Base-by-base conservation (phyloP, 2,888 invertebrate species). In the Phalangium opilio region DNA sequence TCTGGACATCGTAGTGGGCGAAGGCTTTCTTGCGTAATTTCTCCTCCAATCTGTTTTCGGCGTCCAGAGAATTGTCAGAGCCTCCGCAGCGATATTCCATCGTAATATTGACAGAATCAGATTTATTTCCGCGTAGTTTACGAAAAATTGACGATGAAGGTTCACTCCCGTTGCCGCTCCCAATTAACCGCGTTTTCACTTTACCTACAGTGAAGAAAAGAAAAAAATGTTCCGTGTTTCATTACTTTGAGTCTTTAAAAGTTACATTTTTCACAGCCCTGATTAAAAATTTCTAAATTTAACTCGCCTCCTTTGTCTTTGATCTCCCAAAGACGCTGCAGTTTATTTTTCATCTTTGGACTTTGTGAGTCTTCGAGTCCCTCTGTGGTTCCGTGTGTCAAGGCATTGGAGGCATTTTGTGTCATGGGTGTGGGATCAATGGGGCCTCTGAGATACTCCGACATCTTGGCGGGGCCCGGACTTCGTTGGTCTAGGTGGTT, bases 1-100 rank as follows among this genome's bases (percentile, higher is more conserved):
- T 86, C 66, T 89, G 89, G 63, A 85, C 84, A 65, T 91, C 90
- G 70, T 82, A 85, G 65, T 90, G 90, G 27, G 84, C 83, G 68
- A 90, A 85, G 17, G 83, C 83, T 54, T 83, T 73, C 53, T 83
- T 71, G 57, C 83, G 73, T 52, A 76, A 75, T 44, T 76, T 69
- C 57, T 85, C 84, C 56, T 79, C 79, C 34, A 77, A 69, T 53
- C 80, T 45, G 1, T 43, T 46, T 45, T 59, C 58, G 8, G 57
- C 46, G 41, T 58, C 58, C 17, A 55, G 40, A 4, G 54, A 55
- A 33, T 55, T 55, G 44, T 55, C 54, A 2, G 57, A 56, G 7
- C 55, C 55, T n/a, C n/a, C n/a, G n/a, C n/a, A n/a, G 2, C 48
- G 51, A 14, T 41, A 50, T 12, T 54, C 54, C 74, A 50, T 43